These are phyloP conservation scores for Anthopleura sola DNA, from an alignment of 64 coral and sea anemone species.

Conservation along the genomic window DNA sequence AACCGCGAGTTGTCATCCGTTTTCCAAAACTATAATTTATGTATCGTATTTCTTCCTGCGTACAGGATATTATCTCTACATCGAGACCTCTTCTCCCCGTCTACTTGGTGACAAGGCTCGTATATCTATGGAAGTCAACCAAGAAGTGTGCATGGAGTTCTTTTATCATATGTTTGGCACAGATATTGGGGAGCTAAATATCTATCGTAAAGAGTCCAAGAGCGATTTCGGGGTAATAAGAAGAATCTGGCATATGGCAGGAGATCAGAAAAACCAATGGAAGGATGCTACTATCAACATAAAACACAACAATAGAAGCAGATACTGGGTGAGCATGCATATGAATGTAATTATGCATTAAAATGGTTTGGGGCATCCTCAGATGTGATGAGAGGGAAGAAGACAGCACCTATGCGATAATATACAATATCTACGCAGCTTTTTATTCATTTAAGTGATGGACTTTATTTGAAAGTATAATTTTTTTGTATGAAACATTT, in stretches of 20 bases:
- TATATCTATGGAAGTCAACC: neutral
- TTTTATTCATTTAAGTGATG: no score
- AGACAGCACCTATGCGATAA: no score
- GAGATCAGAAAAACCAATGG: neutral
- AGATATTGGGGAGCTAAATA: neutral
- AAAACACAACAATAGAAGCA: neutral
- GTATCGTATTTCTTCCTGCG: neutral
- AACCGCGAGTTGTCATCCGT: no score
- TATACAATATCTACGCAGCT: no score
- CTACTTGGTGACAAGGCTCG: neutral
- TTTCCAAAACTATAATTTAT: neutral
- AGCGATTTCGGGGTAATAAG: neutral
- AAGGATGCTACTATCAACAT: neutral
- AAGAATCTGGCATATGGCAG: neutral
- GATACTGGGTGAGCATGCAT: neutral
- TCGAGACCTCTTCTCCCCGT: neutral
- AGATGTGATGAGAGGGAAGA: no score
- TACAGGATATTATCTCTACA: slow-evolving; percentile 5
- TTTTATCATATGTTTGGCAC: neutral
- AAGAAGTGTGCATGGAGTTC: neutral
- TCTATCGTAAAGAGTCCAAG: neutral
- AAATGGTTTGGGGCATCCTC: no score
- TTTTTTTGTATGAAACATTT: no score
- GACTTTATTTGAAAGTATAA: no score
- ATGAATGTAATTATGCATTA: no score